Evolutionary conservation across 2,797 vertebrate species (phyloP).

Genomic region (Ctenosaura bakeri): DNA sequence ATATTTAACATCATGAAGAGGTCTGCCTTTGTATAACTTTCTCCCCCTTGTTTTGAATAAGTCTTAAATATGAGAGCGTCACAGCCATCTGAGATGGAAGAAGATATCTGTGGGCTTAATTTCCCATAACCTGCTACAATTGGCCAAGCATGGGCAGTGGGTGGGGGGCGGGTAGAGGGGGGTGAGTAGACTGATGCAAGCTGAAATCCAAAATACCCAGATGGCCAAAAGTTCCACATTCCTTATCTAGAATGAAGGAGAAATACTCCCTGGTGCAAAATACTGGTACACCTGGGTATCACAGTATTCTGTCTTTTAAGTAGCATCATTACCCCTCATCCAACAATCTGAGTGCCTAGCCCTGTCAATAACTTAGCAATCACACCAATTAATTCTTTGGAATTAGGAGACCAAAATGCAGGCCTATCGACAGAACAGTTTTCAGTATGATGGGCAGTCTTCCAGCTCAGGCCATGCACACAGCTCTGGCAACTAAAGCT

Average conservation of each 20-base stretch:
- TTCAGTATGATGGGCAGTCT: neutral
- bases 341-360: neutral
- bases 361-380: neutral
- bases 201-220: neutral
- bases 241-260: neutral
- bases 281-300: neutral
- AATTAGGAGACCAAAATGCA: neutral
- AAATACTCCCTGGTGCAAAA: neutral
- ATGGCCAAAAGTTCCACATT: neutral
- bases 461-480: neutral
- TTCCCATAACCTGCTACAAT: neutral
- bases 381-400: neutral
- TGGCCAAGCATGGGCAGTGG: neutral
- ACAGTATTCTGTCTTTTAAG: neutral
- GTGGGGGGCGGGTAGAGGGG: neutral
- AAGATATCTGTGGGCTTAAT: neutral
- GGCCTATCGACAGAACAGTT: neutral
- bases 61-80: neutral
- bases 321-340: neutral
- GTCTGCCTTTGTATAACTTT: neutral
- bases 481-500: neutral
- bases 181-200: neutral
- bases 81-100: neutral
- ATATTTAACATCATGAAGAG: neutral
- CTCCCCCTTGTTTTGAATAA: neutral